Base-by-base conservation (phyloP, 2,113 vertebrate genomes). In the Hylia prasina region DNA sequence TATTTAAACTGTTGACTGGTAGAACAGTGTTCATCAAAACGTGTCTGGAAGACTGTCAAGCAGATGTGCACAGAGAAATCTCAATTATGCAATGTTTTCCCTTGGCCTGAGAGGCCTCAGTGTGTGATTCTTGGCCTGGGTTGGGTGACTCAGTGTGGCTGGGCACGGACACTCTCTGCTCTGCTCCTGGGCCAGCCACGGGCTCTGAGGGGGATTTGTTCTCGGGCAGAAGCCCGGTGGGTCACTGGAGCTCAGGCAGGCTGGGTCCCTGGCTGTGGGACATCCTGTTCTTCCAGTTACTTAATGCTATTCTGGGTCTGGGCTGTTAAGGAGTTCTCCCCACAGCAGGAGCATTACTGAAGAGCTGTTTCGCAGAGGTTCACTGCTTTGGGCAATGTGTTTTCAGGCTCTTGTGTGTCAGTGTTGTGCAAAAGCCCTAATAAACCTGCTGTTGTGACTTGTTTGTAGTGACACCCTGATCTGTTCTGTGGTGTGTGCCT, bases 31-130 rank as follows among this genome's bases (percentile, higher is more conserved):
- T 63, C 79, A 40, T 89, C 37, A 30, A 83, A 68, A 72, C 13
- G 35, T 66, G 68, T 47, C 79, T 93, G 94, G 88, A 94, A 94
- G 78, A 50, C 66, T 92, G 61, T 82, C 80, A 92, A 88, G 88
- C 91, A 93, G 92, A 92, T 94, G 92, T 93, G 85, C 87, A 51
- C 0, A 0, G 71, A 83, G 87, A 94, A 70, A 37, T 75, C 64
- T 56, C 47, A 45, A n/a, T 90, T 65, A 54, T 66, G 87, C 86
- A 75, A 35, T 90, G 85, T 89, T 95, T 93, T 60, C 18, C 90
- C 70, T 88, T 17, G 60, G 88, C 37, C 80, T 88, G 85, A 93
- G 95, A 90, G 76, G 68, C 60, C 83, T 37, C 72, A 61, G 42
- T 93, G 76, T 92, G 75, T 88, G 86, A 60, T 77, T 94, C 63